These are phyloP conservation scores for Clarias macrocephalus DNA, from an alignment of 2,113 vertebrate species.

Conservation along the genomic window DNA sequence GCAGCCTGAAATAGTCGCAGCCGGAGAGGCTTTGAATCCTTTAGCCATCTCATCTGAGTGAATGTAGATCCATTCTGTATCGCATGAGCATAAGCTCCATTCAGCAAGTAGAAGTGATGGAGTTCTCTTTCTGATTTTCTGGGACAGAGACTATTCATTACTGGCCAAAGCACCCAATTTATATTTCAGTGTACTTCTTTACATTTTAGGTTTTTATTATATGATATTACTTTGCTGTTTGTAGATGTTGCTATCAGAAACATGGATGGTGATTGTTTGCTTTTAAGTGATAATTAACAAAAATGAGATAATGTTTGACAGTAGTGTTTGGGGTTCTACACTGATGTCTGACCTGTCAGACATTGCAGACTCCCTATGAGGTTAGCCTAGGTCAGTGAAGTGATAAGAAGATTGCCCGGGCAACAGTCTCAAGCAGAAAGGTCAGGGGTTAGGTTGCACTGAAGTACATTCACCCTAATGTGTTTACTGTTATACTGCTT, in stretches of 20 bases:
- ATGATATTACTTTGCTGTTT: background rate
- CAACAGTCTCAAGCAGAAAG: conserved; percentile 39
- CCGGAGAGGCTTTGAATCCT: conserved; percentile 68
- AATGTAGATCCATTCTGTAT: conserved; percentile 68
- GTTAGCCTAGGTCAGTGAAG: conserved; percentile 30
- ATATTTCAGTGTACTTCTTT: background rate
- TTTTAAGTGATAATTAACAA: background rate
- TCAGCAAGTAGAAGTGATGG: conserved; percentile 41
- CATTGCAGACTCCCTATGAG: conserved; percentile 22
- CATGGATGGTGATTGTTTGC: background rate
- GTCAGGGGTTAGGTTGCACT: conserved; percentile 46
- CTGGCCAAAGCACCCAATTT: background rate
- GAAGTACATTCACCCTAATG: conserved; percentile 19
- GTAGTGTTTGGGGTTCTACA: background rate
- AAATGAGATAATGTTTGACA: conserved; percentile 25
- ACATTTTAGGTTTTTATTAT: background rate
- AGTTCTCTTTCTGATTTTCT: background rate
- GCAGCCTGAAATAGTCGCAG: conserved; percentile 70
- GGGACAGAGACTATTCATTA: background rate
- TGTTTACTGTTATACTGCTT: conserved; percentile 32
- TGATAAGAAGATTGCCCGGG: conserved; percentile 39
- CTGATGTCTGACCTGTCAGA: conserved; percentile 34
- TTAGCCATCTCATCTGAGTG: conserved; percentile 60
- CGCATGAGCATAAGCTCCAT: conserved; percentile 64
- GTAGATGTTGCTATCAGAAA: background rate